Base-by-base conservation (phyloP, 2,888 invertebrate genomes). In the Melitaea athalia region DNA sequence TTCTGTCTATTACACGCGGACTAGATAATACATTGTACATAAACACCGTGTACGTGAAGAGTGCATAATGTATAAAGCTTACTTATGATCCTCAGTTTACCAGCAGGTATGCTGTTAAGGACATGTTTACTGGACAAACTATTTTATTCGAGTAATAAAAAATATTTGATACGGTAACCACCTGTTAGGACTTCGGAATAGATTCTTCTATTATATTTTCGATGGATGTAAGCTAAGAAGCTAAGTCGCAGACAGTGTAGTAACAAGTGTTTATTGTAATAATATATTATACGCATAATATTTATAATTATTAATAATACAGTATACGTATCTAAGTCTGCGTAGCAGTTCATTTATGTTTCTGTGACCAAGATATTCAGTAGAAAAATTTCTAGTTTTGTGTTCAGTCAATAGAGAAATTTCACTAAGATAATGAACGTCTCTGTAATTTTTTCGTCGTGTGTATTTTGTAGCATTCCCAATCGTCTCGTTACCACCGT, bases 391-490 rank as follows among this genome's bases (percentile, higher is more conserved):
- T 45, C 45, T 12, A 12, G 2, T 11, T 45, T 45, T 45, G 8
- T 10, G 8, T 45, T 45, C 45, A 45, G 45, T 45, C 11, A 45
- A 45, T 45, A 38, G 8, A 38, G 45, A 45, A 45, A 45, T 45
- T 45, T 45, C 45, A 50, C 49, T 49, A 45, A 31, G 55, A 64
- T 47, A 61, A 61, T 60, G 53, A 53, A 14, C n/a, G 55, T 47
- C 59, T 64, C 62, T 70, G 64, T 70, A 66, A 70, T 69, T 72
- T 74, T 75, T 74, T 74, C 70, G 75, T 63, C 69, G 72, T 69
- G 57, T 69, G 62, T 59, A 59, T 71, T 74, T 72, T 67, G 64
- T 70, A 72, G 67, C 73, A 69, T 67, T 64, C 69, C 72, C 72
- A 71, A 75, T 74, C 57, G 68, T 68, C 70, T 72, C 70, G 66